Percentiles rank a stretch among this genome's conserved stretches.
Evolutionary conservation across 2,113 vertebrate species (phyloP).

Genomic region (Pithys albifrons): DNA sequence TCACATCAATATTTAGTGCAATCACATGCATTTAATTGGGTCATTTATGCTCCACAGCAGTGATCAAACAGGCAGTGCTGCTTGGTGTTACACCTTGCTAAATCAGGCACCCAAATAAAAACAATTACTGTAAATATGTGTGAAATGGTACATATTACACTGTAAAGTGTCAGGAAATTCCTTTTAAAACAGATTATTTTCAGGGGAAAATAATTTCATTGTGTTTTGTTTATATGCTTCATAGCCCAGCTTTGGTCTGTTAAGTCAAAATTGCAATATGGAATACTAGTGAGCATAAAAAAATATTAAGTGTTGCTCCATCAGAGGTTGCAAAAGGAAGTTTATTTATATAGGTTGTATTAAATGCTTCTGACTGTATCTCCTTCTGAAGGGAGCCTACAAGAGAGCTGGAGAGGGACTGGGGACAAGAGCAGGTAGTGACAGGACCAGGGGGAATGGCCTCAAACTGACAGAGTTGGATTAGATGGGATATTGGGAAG

Average conservation of each 20-base stretch:
- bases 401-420: not conserved
- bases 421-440: accelerated
- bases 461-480: not conserved
- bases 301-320: not conserved
- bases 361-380: not conserved
- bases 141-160: not conserved
- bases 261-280: not conserved
- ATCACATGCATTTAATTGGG: slow-evolving; percentile 13
- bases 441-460: not conserved
- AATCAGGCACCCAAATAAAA: slow-evolving; percentile 1
- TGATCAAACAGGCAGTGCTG: not conserved
- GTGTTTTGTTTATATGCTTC: not conserved
- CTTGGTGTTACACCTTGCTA: not conserved
- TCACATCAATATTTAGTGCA: not conserved
- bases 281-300: not conserved
- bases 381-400: not conserved
- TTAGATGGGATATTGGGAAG: accelerated
- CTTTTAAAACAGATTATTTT: not conserved
- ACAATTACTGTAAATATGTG: not conserved
- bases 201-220: not conserved
- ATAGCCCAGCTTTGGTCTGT: not conserved
- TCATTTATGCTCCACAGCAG: not conserved
- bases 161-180: not conserved
- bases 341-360: not conserved
- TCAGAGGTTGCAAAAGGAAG: not conserved